Conservation (phyloP, 2,888 invertebrate genomes). For the Silvanus unidentatus region DNA sequence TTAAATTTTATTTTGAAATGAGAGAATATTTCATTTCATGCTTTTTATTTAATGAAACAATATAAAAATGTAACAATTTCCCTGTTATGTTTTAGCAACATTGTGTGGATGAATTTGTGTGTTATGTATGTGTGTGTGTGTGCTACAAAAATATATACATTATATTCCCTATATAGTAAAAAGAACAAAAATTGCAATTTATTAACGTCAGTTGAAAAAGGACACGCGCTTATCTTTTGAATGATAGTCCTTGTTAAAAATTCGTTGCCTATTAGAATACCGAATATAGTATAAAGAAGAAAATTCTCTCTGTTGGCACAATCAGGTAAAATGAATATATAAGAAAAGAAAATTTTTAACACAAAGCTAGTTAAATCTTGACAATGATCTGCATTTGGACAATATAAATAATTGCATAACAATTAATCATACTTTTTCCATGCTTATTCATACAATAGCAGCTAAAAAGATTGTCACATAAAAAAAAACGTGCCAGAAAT, state of each 20-base stretch:
- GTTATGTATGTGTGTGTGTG: too few species aligned
- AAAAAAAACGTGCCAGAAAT: neutral
- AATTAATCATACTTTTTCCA: slow-evolving; percentile 9
- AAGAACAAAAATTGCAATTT: slow-evolving; percentile 36
- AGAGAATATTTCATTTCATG: too few species aligned
- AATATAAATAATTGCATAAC: slow-evolving; percentile 10
- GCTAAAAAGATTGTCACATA: too few species aligned
- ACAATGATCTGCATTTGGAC: slow-evolving; percentile 9
- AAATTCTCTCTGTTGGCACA: slow-evolving; percentile 12
- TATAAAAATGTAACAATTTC: too few species aligned
- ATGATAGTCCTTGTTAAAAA: slow-evolving; percentile 43
- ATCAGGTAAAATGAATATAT: slow-evolving; percentile 10
- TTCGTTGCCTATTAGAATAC: slow-evolving; percentile 38
- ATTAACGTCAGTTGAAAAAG: slow-evolving; percentile 38
- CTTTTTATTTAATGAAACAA: too few species aligned
- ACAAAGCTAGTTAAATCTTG: slow-evolving; percentile 9
- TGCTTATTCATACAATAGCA: slow-evolving; percentile 3
- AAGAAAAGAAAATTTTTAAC: slow-evolving; percentile 12
- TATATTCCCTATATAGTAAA: slow-evolving; percentile 9
- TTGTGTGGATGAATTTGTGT: too few species aligned
- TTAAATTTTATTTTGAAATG: too few species aligned
- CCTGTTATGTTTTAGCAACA: too few species aligned
- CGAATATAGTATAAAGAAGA: slow-evolving; percentile 15
- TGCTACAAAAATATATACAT: too few species aligned
- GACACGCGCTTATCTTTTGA: slow-evolving; percentile 41